Conservation (phyloP, 2,113 vertebrate genomes). For the Mormyrus lacerda region DNA sequence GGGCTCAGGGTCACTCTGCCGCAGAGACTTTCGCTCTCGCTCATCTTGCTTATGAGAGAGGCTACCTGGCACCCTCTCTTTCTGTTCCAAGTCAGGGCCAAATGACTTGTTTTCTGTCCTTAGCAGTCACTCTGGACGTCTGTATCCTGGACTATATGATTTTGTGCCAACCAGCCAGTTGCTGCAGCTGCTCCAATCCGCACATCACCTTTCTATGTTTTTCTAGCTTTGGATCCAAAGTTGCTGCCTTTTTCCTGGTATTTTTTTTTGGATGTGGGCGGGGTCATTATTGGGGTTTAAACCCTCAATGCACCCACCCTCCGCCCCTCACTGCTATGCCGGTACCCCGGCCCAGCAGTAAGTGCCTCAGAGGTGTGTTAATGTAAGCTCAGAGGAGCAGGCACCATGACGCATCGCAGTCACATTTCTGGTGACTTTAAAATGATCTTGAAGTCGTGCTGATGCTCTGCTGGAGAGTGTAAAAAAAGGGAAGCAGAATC, state of each 20-base stretch:
- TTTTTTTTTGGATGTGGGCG: background rate
- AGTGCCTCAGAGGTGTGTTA: background rate
- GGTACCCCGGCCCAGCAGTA: background rate
- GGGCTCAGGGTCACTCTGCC: background rate
- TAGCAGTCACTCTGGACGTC: background rate
- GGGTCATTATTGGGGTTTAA: background rate
- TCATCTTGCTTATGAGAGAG: background rate
- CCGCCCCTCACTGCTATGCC: background rate
- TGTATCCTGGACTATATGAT: background rate
- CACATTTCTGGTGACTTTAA: background rate
- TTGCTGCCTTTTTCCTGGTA: background rate
- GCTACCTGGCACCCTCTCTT: background rate
- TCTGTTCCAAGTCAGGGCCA: background rate
- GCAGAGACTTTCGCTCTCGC: background rate
- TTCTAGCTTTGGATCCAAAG: background rate
- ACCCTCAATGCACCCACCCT: background rate
- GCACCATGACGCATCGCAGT: background rate
- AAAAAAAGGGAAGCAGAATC: slow-evolving; percentile 15
- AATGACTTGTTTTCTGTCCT: background rate
- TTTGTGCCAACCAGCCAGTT: background rate
- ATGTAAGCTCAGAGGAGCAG: background rate
- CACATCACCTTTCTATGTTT: background rate
- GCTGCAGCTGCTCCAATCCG: background rate
- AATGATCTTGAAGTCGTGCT: slow-evolving; percentile 19
- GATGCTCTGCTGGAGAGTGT: slow-evolving; percentile 8